Percentiles rank a stretch among this genome's conserved stretches.
Evolutionary conservation across 2,888 invertebrate genomes (phyloP).

Genomic region (Harpalus rubripes): DNA sequence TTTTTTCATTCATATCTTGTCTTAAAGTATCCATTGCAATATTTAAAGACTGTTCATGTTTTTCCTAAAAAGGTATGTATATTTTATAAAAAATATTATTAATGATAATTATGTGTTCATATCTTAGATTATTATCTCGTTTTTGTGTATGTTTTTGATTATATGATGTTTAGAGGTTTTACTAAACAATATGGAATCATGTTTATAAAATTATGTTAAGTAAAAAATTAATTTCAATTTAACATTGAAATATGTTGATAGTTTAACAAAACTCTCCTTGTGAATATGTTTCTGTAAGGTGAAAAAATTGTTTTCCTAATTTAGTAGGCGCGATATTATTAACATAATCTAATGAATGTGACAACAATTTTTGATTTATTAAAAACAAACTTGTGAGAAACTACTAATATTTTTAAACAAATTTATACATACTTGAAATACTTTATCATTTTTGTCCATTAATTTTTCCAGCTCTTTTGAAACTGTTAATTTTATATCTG

Average conservation of each 20-base stretch:
- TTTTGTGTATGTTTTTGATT: background rate
- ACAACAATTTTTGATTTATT: background rate
- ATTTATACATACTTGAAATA: conserved; percentile 23
- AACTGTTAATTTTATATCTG: conserved; percentile 17
- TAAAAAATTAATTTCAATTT: conserved; percentile 2
- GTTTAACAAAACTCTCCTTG: background rate
- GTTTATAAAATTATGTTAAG: no score
- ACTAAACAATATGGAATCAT: background rate
- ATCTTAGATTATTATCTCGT: background rate
- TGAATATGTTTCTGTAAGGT: background rate
- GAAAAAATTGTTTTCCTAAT: background rate
- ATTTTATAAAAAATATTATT: background rate
- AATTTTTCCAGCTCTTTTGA: conserved; percentile 9
- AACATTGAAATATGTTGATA: background rate
- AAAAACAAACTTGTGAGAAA: background rate
- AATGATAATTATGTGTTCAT: background rate
- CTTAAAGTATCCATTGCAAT: conserved; percentile 52
- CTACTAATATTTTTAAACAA: background rate
- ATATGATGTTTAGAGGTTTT: background rate
- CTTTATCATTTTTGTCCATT: conserved; percentile 29
- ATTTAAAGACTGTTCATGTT: conserved; percentile 53
- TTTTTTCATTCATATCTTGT: conserved; percentile 39
- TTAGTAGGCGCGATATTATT: background rate
- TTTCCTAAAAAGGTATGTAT: conserved; percentile 27
- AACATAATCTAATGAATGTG: background rate